These are phyloP conservation scores for Sebastes itinus DNA, from an alignment of 2,797 vertebrate species.

Conservation along the genomic window DNA sequence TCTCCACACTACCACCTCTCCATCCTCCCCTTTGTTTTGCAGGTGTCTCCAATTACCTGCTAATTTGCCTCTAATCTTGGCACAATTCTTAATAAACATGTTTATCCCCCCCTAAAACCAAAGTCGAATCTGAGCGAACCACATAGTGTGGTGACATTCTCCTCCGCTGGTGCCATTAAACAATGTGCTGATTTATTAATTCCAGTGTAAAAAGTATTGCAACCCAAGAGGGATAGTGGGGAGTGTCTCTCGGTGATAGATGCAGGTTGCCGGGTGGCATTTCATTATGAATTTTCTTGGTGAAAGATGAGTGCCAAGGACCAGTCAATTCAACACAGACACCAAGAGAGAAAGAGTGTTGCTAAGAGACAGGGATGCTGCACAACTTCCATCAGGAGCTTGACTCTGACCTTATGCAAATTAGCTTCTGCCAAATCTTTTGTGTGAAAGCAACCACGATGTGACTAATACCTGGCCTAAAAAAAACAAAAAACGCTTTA, in stretches of 20 bases:
- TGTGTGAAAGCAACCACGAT: constrained; percentile 87
- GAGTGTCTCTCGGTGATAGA: constrained; percentile 84
- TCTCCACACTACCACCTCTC: constrained; percentile 80
- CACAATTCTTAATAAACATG: constrained; percentile 69
- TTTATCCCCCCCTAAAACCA: constrained; percentile 35
- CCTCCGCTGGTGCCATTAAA: constrained; percentile 68
- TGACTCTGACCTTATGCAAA: constrained; percentile 99
- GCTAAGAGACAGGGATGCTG: constrained; percentile 99
- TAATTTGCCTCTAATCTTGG: constrained; percentile 82
- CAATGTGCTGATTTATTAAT: constrained; percentile 85
- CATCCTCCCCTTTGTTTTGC: constrained; percentile 84
- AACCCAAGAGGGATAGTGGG: constrained; percentile 38
- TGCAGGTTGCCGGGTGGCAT: constrained; percentile 94
- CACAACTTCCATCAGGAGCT: constrained; percentile 95
- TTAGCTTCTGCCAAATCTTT: constrained; percentile 91
- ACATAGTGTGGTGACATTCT: constrained; percentile 29
- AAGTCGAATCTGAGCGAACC: constrained; percentile 34
- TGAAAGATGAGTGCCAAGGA: constrained; percentile 97
- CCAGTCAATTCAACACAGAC: constrained; percentile 92
- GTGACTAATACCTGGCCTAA: constrained; percentile 92
- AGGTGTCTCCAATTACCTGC: constrained; percentile 89
- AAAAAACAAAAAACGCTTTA: constrained; percentile 71
- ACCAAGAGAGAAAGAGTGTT: constrained; percentile 93
- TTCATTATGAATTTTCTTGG: constrained; percentile 93
- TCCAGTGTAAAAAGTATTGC: constrained; percentile 53